Conservation (phyloP, 2,113 vertebrate species). For the Todiramphus chloris region DNA sequence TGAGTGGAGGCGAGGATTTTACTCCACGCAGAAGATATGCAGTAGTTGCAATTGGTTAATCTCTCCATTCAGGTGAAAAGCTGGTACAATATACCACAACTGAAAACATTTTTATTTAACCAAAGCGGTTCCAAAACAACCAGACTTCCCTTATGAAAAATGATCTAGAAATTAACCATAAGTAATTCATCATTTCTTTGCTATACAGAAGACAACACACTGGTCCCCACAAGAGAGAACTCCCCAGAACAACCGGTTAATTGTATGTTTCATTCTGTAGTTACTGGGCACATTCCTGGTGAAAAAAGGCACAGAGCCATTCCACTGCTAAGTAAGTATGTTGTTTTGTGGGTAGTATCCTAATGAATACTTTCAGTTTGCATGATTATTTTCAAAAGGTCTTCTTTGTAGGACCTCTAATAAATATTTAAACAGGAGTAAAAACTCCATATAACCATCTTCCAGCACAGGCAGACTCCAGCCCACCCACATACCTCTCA, state of each 20-base stretch:
- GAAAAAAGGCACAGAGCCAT: not conserved
- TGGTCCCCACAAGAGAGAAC: not conserved
- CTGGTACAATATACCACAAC: not conserved
- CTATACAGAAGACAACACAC: not conserved
- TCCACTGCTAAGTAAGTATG: not conserved
- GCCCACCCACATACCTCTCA: not conserved
- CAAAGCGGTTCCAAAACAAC: not conserved
- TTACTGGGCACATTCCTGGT: not conserved
- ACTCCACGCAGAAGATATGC: not conserved
- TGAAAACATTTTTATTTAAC: constrained; percentile 5
- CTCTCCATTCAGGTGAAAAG: not conserved
- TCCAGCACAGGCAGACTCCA: not conserved
- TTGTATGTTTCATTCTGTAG: not conserved
- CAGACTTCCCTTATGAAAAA: not conserved
- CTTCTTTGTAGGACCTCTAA: not conserved
- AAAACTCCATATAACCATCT: not conserved
- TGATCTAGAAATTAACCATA: not conserved
- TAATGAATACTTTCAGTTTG: not conserved
- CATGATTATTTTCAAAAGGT: not conserved
- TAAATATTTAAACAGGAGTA: not conserved
- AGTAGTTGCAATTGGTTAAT: not conserved
- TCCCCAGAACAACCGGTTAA: not conserved
- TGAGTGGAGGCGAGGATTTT: not conserved
- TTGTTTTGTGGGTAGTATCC: not conserved
- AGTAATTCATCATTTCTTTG: not conserved